Conservation (phyloP, 1,140 invertebrate species). For the Caenorhabditis brenneri region DNA sequence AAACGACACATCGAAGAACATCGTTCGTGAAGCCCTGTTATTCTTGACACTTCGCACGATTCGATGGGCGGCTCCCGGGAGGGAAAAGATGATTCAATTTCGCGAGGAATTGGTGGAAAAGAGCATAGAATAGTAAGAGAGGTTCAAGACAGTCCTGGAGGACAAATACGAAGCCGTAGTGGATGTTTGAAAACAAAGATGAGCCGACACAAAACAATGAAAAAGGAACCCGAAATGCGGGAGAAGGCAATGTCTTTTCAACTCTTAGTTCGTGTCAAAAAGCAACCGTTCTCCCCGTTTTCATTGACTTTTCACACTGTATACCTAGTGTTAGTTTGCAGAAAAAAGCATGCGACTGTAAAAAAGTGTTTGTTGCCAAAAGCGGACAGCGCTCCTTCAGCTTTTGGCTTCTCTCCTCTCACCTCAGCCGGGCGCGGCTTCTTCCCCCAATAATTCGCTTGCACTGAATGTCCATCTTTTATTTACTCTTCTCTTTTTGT, state of each 20-base stretch:
- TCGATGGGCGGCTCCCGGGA: neutral
- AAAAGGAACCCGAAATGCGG: conserved; percentile 19
- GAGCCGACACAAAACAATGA: conserved; percentile 36
- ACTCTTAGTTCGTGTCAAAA: conserved; percentile 37
- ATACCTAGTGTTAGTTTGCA: conserved; percentile 8
- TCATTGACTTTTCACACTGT: neutral
- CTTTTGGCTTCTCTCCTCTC: neutral
- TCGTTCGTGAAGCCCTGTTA: conserved; percentile 5
- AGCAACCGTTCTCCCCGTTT: neutral
- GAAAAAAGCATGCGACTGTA: conserved; percentile 9
- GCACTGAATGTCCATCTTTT: conserved; percentile 25
- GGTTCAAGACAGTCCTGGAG: conserved; percentile 6
- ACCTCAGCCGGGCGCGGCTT: neutral
- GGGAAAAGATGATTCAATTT: neutral
- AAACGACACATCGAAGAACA: neutral
- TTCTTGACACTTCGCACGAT: conserved; percentile 40
- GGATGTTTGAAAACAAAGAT: conserved; percentile 37
- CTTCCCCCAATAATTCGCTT: neutral
- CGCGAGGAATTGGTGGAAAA: neutral
- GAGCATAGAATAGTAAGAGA: neutral
- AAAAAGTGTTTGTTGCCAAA: conserved; percentile 37
- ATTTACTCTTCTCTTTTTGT: conserved; percentile 41
- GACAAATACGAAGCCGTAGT: conserved; percentile 17
- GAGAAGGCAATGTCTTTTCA: conserved; percentile 39
- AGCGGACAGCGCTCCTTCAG: neutral